Base-by-base conservation (phyloP, 2,888 invertebrate genomes). In the Fabriciana adippe region DNA sequence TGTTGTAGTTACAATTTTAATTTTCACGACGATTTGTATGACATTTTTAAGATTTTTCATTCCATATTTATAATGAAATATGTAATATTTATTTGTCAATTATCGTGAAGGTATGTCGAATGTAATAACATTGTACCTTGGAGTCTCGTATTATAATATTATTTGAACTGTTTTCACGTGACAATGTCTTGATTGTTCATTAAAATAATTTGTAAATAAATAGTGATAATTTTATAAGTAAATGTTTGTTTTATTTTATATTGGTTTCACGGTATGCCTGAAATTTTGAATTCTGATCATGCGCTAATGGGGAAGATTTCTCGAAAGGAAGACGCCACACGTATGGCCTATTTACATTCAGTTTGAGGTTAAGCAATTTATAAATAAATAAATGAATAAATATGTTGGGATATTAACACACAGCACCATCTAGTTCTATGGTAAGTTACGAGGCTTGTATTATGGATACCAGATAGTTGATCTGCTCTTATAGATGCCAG, bases 161-260 rank as follows among this genome's bases (percentile, higher is more conserved):
- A 41, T 41, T 69, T 66, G 59, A 63, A 53, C 68, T 41, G 67
- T 72, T 60, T 66, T 76, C 70, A 70, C 70, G 73, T 75, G 73
- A 76, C 74, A 75, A 61, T 68, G 68, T 65, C 64, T 50, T n/a
- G n/a, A 60, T 56, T 69, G 64, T 69, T 60, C 65, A 55, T 47
- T 66, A 60, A 68, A 54, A 15, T 69, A 60, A 81, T 79, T 75
- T 86, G 86, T 87, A 87, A 87, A 87, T 86, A 87, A 87, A 79
- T 57, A 47, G 21, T 73, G 75, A 79, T 70, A 78, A 77, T 81
- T 80, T 78, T 73, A 68, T 74, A 73, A 64, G 16, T 11, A 56
- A n/a, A 59, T 26, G 26, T 35, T 16, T 57, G 71, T 69, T 72
- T 71, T 76, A 72, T 61, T 54, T 13, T 26, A 21, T 57, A 11